These are phyloP conservation scores for Philopedon plagiatum DNA, from an alignment of 2,888 invertebrate genomes.

Conservation along the genomic window DNA sequence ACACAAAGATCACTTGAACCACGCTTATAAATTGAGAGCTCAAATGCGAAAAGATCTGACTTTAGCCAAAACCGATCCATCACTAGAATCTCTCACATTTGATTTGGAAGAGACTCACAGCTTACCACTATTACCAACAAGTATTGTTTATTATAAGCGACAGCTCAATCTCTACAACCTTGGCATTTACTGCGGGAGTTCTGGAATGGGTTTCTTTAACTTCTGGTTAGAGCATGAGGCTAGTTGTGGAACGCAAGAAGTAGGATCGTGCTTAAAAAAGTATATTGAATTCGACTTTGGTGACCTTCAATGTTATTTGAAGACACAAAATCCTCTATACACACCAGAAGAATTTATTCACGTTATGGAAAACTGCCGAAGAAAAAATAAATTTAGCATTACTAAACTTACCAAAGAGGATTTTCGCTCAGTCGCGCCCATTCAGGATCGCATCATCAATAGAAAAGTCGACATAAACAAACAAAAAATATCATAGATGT, in stretches of 20 bases:
- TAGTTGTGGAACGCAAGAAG: conserved; percentile 31
- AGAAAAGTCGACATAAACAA: neutral
- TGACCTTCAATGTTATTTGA: neutral
- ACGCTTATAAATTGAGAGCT: neutral
- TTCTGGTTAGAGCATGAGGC: conserved; percentile 44
- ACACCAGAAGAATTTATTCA: neutral
- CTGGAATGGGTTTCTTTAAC: too few species aligned
- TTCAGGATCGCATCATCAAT: neutral
- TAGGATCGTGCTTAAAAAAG: conserved; percentile 24
- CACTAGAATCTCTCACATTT: conserved; percentile 35
- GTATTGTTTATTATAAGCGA: conserved; percentile 54
- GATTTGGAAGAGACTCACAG: conserved; percentile 52
- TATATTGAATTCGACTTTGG: neutral
- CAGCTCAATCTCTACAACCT: conserved; percentile 54
- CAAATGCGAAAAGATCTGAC: conserved; percentile 3
- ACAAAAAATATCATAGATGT: neutral
- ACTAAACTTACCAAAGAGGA: neutral
- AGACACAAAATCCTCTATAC: neutral
- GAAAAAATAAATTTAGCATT: neutral
- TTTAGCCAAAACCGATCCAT: conserved; percentile 1
- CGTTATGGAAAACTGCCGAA: neutral
- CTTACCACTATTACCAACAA: conserved; percentile 52
- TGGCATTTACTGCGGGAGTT: conserved; percentile 53
- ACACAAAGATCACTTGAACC: neutral
- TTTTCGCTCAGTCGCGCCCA: neutral